Percentiles rank a stretch among this genome's conserved stretches.
phyloP scores from a whole-genome alignment of 92 coral and sea anemone species.

The Zoanthus sociatus region DNA sequence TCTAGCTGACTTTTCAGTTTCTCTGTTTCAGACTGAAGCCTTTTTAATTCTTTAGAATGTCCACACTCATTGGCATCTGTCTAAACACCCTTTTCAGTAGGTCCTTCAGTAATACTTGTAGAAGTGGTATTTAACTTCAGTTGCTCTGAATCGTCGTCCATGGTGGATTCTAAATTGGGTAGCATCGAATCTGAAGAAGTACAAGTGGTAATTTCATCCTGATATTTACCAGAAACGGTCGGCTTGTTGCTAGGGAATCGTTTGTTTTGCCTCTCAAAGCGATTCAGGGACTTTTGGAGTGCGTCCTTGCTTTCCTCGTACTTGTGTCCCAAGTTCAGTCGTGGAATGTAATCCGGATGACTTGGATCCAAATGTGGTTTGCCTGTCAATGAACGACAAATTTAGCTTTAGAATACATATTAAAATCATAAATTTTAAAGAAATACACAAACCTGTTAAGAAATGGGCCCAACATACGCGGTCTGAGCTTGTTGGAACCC shows the following conservation, averaged over 20 bases:
- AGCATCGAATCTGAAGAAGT: constrained; percentile 18
- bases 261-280: background rate
- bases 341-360: constrained; percentile 8
- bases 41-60: constrained; percentile 21
- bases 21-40: constrained; percentile 18
- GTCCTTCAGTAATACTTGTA: background rate
- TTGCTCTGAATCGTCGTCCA: background rate
- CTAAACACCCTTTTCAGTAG: constrained; percentile 17
- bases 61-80: constrained; percentile 7
- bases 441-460: constrained; percentile 20
- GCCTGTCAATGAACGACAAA: constrained; percentile 2
- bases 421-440: constrained; percentile 12
- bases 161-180: constrained; percentile 13
- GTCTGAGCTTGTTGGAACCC: constrained; percentile 20
- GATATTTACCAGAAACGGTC: constrained; percentile 16
- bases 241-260: background rate
- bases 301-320: constrained; percentile 18
- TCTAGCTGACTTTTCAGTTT: background rate
- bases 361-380: background rate
- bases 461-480: constrained; percentile 28
- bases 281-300: background rate
- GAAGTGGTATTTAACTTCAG: background rate
- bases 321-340: constrained; percentile 12
- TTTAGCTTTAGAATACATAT: background rate
- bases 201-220: constrained; percentile 23